phyloP scores from a whole-genome alignment of 2,888 invertebrate genomes.

The Amblyteles armatorius region DNA sequence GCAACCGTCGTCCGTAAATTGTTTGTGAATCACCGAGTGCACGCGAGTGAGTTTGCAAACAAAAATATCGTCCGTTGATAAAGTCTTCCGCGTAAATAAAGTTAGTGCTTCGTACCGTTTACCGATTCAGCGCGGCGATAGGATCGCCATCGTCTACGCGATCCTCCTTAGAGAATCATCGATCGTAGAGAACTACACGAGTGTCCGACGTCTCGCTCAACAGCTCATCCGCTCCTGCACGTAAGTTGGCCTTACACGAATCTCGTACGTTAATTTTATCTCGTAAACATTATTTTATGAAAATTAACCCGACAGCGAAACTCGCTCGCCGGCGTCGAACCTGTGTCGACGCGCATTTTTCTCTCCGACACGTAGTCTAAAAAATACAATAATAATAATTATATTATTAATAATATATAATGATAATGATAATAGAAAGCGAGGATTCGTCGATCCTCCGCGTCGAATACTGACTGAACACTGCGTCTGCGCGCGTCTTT shows the following conservation, averaged over 20 bases:
- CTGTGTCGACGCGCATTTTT: neutral
- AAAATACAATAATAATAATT: constrained; percentile 24
- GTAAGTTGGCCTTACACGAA: constrained; percentile 40
- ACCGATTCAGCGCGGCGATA: neutral
- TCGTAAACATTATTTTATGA: constrained; percentile 15
- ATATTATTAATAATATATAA: constrained; percentile 17
- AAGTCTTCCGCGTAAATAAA: neutral
- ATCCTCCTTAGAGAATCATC: constrained; percentile 21
- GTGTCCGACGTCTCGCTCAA: constrained; percentile 12
- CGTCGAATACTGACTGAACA: constrained; percentile 62
- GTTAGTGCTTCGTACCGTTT: neutral
- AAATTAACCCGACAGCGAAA: constrained; percentile 46
- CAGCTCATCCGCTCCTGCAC: constrained; percentile 29
- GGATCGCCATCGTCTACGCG: neutral
- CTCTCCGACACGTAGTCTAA: neutral
- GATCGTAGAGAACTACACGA: constrained; percentile 37
- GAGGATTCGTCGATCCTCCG: constrained; percentile 38
- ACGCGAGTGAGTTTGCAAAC: neutral
- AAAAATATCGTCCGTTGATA: neutral
- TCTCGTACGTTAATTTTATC: constrained; percentile 16
- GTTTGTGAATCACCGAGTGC: neutral
- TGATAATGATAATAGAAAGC: constrained; percentile 40
- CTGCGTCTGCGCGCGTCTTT: constrained; percentile 3
- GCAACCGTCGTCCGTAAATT: neutral
- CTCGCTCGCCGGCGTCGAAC: constrained; percentile 29